Percentiles rank a stretch among this genome's conserved stretches.
Evolutionary conservation across 2,113 vertebrate genomes (phyloP).

Genomic region (Macaca nemestrina): DNA sequence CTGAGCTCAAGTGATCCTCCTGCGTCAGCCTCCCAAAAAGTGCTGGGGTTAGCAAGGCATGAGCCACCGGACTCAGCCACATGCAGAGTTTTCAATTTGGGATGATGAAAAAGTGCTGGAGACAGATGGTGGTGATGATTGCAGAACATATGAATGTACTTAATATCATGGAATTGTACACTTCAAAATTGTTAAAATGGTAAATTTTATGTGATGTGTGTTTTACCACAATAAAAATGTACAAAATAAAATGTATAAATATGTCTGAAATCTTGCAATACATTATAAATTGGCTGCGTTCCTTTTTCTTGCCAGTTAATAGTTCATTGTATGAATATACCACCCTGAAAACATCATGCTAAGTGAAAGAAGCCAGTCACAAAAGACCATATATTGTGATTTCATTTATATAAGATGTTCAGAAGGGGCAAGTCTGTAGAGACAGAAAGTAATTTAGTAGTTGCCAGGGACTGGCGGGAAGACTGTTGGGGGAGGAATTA

Average conservation of each 20-base stretch:
- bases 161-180: background rate
- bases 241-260: background rate
- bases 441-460: background rate
- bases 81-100: background rate
- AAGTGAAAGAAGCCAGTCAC: background rate
- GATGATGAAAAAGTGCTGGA: background rate
- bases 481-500: background rate
- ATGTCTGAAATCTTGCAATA: conserved; percentile 21
- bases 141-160: background rate
- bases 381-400: background rate
- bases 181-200: background rate
- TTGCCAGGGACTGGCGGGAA: background rate
- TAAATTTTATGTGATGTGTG: background rate
- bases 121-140: background rate
- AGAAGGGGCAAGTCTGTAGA: background rate
- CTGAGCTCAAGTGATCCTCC: no score
- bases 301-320: background rate
- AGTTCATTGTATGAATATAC: background rate
- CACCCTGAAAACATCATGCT: background rate
- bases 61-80: no score
- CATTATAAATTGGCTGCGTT: background rate
- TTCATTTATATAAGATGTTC: background rate
- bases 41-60: no score
- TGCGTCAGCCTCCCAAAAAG: no score
- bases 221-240: background rate